phyloP scores from a whole-genome alignment of 2,797 vertebrate species.

The Hybognathus amarus region DNA sequence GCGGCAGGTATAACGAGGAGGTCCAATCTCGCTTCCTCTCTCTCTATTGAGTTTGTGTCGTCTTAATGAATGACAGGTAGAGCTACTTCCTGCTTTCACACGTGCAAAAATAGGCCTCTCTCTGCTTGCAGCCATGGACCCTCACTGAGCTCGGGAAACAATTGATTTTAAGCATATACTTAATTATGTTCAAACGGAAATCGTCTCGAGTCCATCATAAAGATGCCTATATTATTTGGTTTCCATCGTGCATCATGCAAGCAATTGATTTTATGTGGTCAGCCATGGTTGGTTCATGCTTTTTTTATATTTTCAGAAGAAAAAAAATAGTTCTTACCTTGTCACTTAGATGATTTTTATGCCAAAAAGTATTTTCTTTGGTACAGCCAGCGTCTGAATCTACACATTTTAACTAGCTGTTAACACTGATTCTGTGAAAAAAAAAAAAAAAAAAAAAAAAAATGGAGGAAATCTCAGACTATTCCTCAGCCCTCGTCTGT shows the following conservation, averaged over 20 bases:
- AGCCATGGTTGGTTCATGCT: background rate
- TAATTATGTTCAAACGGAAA: conserved; percentile 82
- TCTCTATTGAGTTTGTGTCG: conserved; percentile 84
- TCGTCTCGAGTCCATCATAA: conserved; percentile 54
- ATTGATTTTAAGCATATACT: conserved; percentile 85
- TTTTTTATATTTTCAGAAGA: no score
- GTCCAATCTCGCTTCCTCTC: conserved; percentile 80
- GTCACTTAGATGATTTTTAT: conserved; percentile 38
- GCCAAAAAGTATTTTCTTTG: conserved; percentile 4
- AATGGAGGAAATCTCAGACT: conserved; percentile 73
- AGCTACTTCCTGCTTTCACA: conserved; percentile 84
- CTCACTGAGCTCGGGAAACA: conserved; percentile 83
- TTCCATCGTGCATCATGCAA: conserved; percentile 10
- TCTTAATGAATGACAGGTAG: conserved; percentile 87
- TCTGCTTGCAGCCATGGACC: conserved; percentile 79
- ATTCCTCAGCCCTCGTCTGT: conserved; percentile 84
- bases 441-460: conserved; percentile 24
- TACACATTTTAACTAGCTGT: conserved; percentile 54
- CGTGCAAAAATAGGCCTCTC: conserved; percentile 82
- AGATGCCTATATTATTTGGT: conserved; percentile 56
- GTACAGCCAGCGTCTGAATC: conserved; percentile 27
- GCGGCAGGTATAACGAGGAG: conserved; percentile 85
- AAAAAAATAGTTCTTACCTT: conserved; percentile 48
- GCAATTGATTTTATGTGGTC: background rate
- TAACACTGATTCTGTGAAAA: conserved; percentile 63